Conservation (phyloP, 53 echinoderm and acorn worm genomes). For the Astropecten irregularis region DNA sequence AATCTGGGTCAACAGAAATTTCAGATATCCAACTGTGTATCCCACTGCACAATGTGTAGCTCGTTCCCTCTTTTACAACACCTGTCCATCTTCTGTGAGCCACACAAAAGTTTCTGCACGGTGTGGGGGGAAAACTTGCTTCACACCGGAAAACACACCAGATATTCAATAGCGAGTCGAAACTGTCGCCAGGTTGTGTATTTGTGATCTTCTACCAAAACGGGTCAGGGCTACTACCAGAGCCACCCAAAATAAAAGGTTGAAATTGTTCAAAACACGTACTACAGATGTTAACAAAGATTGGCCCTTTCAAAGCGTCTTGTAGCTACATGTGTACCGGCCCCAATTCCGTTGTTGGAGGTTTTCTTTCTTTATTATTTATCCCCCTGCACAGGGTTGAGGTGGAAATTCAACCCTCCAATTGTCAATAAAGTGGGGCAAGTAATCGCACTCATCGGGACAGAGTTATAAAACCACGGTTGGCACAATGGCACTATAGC, state of each 20-base stretch:
- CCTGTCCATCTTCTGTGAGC: conserved; percentile 17
- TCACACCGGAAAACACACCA: no score
- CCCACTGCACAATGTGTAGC: conserved; percentile 16
- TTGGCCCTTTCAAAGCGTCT: conserved; percentile 17
- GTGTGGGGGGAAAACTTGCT: not conserved
- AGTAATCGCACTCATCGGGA: conserved; percentile 26
- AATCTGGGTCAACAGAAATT: conserved; percentile 44
- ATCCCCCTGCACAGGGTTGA: no score
- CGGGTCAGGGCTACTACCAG: conserved; percentile 40
- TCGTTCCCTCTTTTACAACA: not conserved
- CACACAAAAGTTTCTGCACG: conserved; percentile 5
- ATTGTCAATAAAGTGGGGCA: conserved; percentile 55
- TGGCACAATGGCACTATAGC: conserved; percentile 19
- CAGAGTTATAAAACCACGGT: conserved; percentile 23
- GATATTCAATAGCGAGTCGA: no score
- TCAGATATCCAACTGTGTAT: conserved; percentile 22
- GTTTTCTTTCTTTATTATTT: no score
- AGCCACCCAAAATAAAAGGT: not conserved
- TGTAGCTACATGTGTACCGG: conserved; percentile 44
- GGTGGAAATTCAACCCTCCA: conserved; percentile 14
- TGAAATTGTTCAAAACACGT: conserved; percentile 45
- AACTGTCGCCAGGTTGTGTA: no score
- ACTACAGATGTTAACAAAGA: conserved; percentile 30
- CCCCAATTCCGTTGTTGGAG: conserved; percentile 26
- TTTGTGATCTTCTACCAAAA: not conserved